Base-by-base conservation (phyloP, 64 coral and sea anemone genomes). In the Stylophora pistillata region DNA sequence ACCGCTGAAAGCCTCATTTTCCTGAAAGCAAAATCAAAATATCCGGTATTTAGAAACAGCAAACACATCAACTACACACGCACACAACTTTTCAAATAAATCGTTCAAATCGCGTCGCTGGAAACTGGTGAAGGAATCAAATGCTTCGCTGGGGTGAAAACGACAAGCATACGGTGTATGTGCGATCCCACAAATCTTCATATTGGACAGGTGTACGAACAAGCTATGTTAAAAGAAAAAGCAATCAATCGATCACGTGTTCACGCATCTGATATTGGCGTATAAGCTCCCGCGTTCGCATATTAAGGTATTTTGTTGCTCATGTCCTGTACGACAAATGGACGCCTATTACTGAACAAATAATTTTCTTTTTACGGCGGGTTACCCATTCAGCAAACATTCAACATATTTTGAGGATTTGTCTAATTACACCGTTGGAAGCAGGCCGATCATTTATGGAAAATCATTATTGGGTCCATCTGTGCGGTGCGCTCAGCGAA, bases 171-270 rank as follows among this genome's bases (percentile, higher is more conserved):
- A 26, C 32, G 32, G 52, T 68, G 16, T 66, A 12, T 12, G 61
- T 32, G 41, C 13, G 80, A 70, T 13, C 53, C 16, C 18, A 41
- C 1, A 32, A 82, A 25, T 68, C 64, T n/a, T 11, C 64, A 25
- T 25, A 11, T 34, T 37, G 6, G 27, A 37, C 80, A 84, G 80
- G 61, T 84, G 80, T 54, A 53, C 23, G 33, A 53, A 84, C 33
- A 84, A 84, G 32, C 31, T 23, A n/a, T 17, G 62, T 70, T 53
- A 21, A 84, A 84, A 84, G 15, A 30, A 33, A 65, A 68, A 21
- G 58, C 32, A 37, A 83, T 83, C 80, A 70, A 25, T 37, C 31
- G 21, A 84, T 70, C 80, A 84, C 62, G 80, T 84, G 80, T 69
- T 62, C 18, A 84, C 15, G 18, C 64, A 10, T 23, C 47, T 61